Conservation (phyloP, 37 sponge, comb jelly and placozoan genomes). For the Dysidea cf. avara region DNA sequence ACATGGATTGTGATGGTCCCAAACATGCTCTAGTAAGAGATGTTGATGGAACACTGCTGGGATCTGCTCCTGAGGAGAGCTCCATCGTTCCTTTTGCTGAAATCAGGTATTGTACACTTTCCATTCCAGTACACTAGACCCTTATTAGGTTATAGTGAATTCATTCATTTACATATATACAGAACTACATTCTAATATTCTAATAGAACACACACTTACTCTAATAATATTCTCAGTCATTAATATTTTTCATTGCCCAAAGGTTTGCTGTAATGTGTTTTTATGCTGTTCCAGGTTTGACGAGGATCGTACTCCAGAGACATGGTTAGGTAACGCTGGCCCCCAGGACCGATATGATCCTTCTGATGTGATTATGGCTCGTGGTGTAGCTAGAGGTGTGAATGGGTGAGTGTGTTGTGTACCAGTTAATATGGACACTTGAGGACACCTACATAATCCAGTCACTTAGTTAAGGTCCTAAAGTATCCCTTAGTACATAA, state of each 20-base stretch:
- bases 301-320: slow-evolving; percentile 36
- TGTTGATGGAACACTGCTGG: slow-evolving; percentile 77
- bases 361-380: slow-evolving; percentile 26
- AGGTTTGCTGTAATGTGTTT: background rate
- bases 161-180: no score
- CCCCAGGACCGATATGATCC: background rate
- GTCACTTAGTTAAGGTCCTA: no score
- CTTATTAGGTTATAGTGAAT: no score
- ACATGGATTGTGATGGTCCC: slow-evolving; percentile 99
- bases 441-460: background rate
- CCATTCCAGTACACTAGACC: no score
- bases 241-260: background rate
- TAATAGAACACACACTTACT: no score
- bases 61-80: slow-evolving; percentile 33
- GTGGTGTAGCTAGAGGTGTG: slow-evolving; percentile 52
- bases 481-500: no score
- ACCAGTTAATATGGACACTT: background rate
- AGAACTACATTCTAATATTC: no score
- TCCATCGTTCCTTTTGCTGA: slow-evolving; percentile 80
- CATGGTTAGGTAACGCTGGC: slow-evolving; percentile 40
- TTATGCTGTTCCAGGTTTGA: slow-evolving; percentile 32
- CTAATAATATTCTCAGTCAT: no score
- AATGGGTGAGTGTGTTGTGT: slow-evolving; percentile 16
- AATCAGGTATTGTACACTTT: slow-evolving; percentile 62
- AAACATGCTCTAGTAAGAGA: slow-evolving; percentile 89